Evolutionary conservation across 2,888 invertebrate genomes (phyloP).

Genomic region (Polyploca ridens): DNA sequence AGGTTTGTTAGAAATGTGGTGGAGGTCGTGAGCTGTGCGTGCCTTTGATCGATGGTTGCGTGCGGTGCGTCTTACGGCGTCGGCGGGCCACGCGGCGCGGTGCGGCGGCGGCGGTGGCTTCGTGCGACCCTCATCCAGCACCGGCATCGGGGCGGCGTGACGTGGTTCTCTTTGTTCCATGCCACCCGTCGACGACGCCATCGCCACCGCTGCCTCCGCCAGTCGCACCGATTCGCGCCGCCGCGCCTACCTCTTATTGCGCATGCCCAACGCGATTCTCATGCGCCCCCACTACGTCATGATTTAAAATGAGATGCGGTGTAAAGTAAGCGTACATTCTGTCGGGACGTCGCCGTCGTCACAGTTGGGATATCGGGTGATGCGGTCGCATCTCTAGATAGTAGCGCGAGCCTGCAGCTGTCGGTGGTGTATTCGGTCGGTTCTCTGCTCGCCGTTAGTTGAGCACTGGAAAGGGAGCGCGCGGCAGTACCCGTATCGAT

Average conservation of each 20-base stretch:
- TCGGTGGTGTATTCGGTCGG: constrained; percentile 40
- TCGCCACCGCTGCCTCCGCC: constrained; percentile 56
- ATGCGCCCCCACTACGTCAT: constrained; percentile 68
- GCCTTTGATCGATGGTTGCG: constrained; percentile 72
- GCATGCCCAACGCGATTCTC: constrained; percentile 71
- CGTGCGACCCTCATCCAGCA: constrained; percentile 55
- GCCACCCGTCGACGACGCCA: constrained; percentile 56
- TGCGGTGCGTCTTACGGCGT: constrained; percentile 57
- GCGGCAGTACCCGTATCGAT: constrained; percentile 76
- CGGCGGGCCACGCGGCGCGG: constrained; percentile 39
- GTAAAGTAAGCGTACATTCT: constrained; percentile 58
- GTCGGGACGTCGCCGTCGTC: constrained; percentile 45
- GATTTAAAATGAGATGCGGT: constrained; percentile 68
- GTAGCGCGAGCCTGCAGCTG: constrained; percentile 39
- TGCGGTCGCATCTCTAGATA: constrained; percentile 47
- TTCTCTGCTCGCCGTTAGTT: constrained; percentile 52
- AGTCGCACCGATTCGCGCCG: constrained; percentile 49
- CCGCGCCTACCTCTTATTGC: constrained; percentile 72
- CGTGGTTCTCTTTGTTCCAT: constrained; percentile 67
- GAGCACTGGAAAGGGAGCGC: constrained; percentile 70
- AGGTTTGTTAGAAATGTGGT: constrained; percentile 58
- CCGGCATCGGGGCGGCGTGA: constrained; percentile 47
- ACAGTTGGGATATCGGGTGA: constrained; percentile 49
- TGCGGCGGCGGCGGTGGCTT: constrained; percentile 27
- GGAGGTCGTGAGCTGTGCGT: constrained; percentile 66